Conservation (phyloP, 2,113 vertebrate species). For the Gadus macrocephalus region DNA sequence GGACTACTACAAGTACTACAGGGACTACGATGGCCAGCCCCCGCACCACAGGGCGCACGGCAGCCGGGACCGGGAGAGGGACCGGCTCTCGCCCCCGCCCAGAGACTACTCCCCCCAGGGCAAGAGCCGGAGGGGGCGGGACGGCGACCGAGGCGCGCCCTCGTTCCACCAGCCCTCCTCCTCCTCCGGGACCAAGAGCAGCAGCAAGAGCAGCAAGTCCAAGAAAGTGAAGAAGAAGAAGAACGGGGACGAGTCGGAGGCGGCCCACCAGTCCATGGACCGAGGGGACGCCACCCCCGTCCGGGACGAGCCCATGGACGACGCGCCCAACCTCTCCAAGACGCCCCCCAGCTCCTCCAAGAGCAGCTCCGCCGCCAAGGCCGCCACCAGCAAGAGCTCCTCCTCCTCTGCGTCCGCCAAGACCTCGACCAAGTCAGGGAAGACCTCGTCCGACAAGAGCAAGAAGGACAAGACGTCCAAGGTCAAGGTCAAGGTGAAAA, state of each 20-base stretch:
- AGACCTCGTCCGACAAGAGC: conserved; percentile 42
- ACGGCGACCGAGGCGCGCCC: conserved; percentile 73
- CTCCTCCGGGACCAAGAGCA: conserved; percentile 59
- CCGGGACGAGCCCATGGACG: conserved; percentile 94
- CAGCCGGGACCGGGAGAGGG: conserved; percentile 60
- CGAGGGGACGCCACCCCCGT: conserved; percentile 94
- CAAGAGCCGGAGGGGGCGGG: conserved; percentile 83
- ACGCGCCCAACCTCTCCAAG: conserved; percentile 50
- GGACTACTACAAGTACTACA: conserved; percentile 95
- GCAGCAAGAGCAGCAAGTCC: conserved; percentile 73
- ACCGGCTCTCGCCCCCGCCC: conserved; percentile 71
- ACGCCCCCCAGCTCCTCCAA: conserved; percentile 35
- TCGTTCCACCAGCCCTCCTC: conserved; percentile 63
- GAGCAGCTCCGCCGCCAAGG: conserved; percentile 44
- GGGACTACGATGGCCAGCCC: conserved; percentile 72
- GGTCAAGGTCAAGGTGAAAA: conserved; percentile 63
- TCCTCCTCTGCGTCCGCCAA: conserved; percentile 75
- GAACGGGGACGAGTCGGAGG: conserved; percentile 84
- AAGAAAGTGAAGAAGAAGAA: conserved; percentile 88
- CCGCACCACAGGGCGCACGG: conserved; percentile 52
- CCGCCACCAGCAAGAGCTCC: conserved; percentile 68
- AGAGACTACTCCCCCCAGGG: conserved; percentile 86
- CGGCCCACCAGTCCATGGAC: conserved; percentile 78
- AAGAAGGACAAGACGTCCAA: conserved; percentile 59
- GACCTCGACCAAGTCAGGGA: conserved; percentile 52